A percentile compares a stretch with the other conserved stretches of the same genome.
phyloP scores from a whole-genome alignment of 2,797 vertebrate genomes.

The Squalus acanthias region DNA sequence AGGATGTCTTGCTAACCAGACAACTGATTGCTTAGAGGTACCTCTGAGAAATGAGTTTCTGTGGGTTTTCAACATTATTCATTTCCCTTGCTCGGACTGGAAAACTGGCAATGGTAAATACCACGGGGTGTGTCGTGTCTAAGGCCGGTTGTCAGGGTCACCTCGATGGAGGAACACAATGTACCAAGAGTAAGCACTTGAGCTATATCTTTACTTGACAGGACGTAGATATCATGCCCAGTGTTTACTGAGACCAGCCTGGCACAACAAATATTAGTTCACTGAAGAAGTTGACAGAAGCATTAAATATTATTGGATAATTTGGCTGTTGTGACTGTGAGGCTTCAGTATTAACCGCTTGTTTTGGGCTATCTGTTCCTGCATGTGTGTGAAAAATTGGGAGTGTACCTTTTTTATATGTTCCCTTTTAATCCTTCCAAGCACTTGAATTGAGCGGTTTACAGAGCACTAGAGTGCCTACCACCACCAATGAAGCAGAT shows the following conservation, averaged over 20 bases:
- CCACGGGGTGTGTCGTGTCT: neutral
- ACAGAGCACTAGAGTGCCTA: neutral
- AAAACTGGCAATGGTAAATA: neutral
- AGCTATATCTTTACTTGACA: neutral
- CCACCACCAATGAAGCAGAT: neutral
- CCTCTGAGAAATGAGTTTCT: too few species aligned
- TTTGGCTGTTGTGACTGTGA: conserved; percentile 3
- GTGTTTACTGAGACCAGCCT: neutral
- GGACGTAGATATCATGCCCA: neutral
- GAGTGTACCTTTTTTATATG: neutral
- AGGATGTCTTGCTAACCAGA: neutral
- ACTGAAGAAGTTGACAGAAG: neutral
- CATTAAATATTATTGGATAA: conserved; percentile 30
- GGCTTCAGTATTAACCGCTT: neutral
- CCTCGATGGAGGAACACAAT: neutral
- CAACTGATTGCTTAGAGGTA: neutral
- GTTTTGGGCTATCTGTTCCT: neutral
- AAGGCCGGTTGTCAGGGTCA: neutral
- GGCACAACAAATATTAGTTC: conserved; percentile 5
- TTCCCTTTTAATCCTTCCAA: neutral
- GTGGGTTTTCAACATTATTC: neutral
- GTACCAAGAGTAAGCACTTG: neutral
- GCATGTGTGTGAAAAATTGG: neutral
- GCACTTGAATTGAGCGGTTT: neutral
- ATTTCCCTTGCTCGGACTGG: neutral